Conservation (phyloP, 2,113 vertebrate genomes). For the Urocynchramus pylzowi region DNA sequence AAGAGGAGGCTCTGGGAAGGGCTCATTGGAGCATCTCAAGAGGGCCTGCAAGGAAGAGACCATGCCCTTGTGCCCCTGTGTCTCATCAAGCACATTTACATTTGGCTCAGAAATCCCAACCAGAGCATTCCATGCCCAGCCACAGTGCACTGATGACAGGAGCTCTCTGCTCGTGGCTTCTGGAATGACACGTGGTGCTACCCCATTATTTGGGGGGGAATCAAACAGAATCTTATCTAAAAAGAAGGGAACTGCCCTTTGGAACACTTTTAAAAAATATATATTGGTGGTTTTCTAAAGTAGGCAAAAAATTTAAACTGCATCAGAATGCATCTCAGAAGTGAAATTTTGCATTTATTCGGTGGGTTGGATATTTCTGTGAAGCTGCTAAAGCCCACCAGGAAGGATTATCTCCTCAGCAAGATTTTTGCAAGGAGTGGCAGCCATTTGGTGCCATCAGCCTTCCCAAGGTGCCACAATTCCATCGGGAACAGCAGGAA, state of each 20-base stretch:
- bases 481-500: background rate
- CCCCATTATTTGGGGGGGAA: background rate
- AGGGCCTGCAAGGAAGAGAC: background rate
- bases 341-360: background rate
- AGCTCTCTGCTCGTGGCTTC: conserved; percentile 28
- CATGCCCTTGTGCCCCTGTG: background rate
- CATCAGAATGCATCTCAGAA: background rate
- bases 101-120: background rate
- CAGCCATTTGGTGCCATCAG: background rate
- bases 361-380: background rate
- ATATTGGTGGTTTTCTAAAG: background rate
- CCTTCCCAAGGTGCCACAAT: background rate
- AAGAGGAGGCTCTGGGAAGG: background rate
- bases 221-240: background rate
- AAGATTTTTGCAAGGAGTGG: too few species aligned
- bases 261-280: background rate
- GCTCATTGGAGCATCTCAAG: background rate
- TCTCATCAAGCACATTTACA: background rate
- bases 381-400: background rate
- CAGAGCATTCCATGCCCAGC: conserved; percentile 71
- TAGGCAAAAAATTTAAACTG: background rate
- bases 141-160: conserved; percentile 59
- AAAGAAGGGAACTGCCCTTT: background rate
- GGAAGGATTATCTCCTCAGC: background rate
- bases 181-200: background rate